These are phyloP conservation scores for Danio aesculapii DNA, from an alignment of 2,797 vertebrate species.

Conservation along the genomic window DNA sequence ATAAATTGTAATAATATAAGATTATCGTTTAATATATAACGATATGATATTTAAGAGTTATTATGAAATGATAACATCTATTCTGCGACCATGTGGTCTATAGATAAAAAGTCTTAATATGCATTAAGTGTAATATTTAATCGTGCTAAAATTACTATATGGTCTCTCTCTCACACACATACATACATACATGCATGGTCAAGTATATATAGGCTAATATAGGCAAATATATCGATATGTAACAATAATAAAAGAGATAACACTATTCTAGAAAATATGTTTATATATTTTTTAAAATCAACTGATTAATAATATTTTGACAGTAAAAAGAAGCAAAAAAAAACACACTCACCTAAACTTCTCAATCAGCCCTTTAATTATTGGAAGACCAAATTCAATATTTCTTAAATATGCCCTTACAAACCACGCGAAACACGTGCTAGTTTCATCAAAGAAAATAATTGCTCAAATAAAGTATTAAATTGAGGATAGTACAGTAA, in stretches of 20 bases:
- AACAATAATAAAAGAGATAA: neutral
- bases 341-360: slow-evolving; percentile 79
- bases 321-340: slow-evolving; percentile 57
- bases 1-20: neutral
- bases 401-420: neutral
- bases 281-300: neutral
- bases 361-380: slow-evolving; percentile 61
- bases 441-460: slow-evolving; percentile 55
- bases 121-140: neutral
- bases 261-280: neutral
- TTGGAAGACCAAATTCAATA: slow-evolving; percentile 32
- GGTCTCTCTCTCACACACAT: too few species aligned
- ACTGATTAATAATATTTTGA: neutral
- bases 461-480: slow-evolving; percentile 70
- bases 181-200: neutral
- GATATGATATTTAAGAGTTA: neutral
- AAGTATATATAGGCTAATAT: neutral
- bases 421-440: neutral
- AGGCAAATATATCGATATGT: neutral
- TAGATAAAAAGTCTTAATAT: neutral
- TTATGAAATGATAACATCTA: neutral
- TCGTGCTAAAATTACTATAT: too few species aligned
- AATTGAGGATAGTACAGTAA: slow-evolving; percentile 66
- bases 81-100: neutral
- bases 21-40: neutral